phyloP scores from a whole-genome alignment of 2,888 invertebrate genomes.

The Notocelia uddmanniana region DNA sequence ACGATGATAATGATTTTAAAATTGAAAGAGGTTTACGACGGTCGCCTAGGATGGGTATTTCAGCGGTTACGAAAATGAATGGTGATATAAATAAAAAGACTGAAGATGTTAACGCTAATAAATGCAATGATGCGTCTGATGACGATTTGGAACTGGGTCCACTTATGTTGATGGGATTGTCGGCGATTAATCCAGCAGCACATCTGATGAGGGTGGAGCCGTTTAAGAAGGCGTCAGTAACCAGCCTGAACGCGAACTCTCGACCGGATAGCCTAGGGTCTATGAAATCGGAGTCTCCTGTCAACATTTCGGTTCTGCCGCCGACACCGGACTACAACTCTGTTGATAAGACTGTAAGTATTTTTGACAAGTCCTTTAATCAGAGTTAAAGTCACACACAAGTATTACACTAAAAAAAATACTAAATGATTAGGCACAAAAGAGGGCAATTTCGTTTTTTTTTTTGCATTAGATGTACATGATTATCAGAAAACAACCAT shows the following conservation, averaged over 20 bases:
- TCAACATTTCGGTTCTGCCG: constrained; percentile 91
- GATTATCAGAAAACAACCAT: no score
- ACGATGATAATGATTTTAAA: constrained; percentile 72
- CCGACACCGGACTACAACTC: constrained; percentile 89
- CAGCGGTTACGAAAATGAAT: constrained; percentile 81
- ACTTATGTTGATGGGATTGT: constrained; percentile 88
- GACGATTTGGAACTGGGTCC: constrained; percentile 88
- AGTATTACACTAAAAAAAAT: no score
- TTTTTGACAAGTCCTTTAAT: constrained; percentile 31
- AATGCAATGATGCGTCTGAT: constrained; percentile 73
- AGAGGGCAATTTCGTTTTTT: no score
- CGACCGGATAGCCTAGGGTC: constrained; percentile 80
- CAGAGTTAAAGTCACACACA: no score
- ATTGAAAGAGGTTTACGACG: constrained; percentile 76
- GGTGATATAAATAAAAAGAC: constrained; percentile 80
- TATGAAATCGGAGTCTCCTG: constrained; percentile 74
- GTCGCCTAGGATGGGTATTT: constrained; percentile 80
- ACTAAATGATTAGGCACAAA: no score
- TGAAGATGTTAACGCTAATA: constrained; percentile 75
- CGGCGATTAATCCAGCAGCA: constrained; percentile 87
- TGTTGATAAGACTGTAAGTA: constrained; percentile 79
- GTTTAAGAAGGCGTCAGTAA: constrained; percentile 71
- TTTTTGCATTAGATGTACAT: no score
- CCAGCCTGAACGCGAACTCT: constrained; percentile 68
- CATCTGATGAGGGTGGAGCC: constrained; percentile 87